Evolutionary conservation across 1,140 invertebrate species (phyloP).

Genomic region (Bombus balteatus): DNA sequence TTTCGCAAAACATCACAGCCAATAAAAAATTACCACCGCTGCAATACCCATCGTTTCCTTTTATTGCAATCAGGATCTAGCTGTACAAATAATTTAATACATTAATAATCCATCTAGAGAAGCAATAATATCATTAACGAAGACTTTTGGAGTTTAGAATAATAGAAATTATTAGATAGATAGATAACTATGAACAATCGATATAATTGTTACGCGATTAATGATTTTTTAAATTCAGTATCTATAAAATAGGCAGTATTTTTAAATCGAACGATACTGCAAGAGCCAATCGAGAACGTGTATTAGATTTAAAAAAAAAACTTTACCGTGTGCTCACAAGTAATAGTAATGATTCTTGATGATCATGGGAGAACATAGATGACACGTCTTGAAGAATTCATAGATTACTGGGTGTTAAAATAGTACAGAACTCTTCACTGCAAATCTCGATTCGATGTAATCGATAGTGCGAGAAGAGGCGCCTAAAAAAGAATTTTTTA

Average conservation of each 20-base stretch:
- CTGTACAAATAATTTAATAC: background rate
- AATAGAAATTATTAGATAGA: too few relatives aligned
- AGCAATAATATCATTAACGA: background rate
- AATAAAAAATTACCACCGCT: slow-evolving; percentile 7
- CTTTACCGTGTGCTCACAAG: too few relatives aligned
- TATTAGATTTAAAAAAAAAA: too few relatives aligned
- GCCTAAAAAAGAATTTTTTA: background rate
- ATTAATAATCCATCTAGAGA: background rate
- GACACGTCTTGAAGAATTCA: too few relatives aligned
- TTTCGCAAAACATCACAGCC: slow-evolving; percentile 39
- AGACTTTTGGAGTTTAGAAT: background rate
- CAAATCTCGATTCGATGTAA: background rate
- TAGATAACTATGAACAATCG: too few relatives aligned
- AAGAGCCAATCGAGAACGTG: too few relatives aligned
- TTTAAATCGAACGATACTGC: too few relatives aligned
- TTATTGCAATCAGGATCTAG: background rate
- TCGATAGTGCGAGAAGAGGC: background rate
- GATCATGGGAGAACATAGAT: background rate
- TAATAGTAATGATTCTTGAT: too few relatives aligned
- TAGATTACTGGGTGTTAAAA: too few relatives aligned
- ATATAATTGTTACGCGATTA: too few relatives aligned
- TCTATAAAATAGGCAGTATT: too few relatives aligned
- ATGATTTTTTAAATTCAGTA: too few relatives aligned
- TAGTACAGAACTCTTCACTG: background rate
- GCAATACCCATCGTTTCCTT: background rate